Evolutionary conservation across 2,888 invertebrate species (phyloP), one percentile per base, ranked within the genome.

Genomic region (Zootermopsis nevadensis): DNA sequence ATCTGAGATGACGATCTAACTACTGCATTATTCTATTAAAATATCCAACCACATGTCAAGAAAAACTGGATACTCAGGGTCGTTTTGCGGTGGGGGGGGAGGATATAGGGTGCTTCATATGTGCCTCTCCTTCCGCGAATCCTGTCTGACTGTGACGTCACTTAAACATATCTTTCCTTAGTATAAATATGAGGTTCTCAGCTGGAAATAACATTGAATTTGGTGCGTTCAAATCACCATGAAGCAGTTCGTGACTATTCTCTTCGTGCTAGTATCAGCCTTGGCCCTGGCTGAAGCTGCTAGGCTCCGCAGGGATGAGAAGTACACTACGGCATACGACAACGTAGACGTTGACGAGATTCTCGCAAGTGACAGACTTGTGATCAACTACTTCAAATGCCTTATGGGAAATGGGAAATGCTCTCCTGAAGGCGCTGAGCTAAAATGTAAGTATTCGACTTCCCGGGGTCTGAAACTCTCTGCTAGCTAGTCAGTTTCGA

Each of bases 331-430:
- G 35, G 91, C 93, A 87, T 95, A 94, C 88, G 94, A 94, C 87
- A 93, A 94, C 88, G 89, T 95, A 86, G 93, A 95, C 88, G 90
- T 95, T 42, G 94, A 95, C 85, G 92, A 92, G 76, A 92, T 95
- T 86, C 91, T 95, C 86, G 91, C 92, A 80, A 95, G 93, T 88
- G 93, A 93, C 86, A 91, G 94, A 87, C 89, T 95, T 86, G 92
- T 95, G 79, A 92, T 91, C 85, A 93, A 94, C 87, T 95, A 95
- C 89, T 93, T 94, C 86, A 93, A 93, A 83, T 95, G 95, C 88
- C 89, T 95, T 81, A 90, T 94, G 83, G 92, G 91, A 85, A 90
- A 91, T 94, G 94, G 8, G 0, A 80, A 42, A 8, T 85, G 85
- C 82, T 83, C 76, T 6, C 84, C 85, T 38, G 94, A 95, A 90